These are phyloP conservation scores for Microtus ochrogaster DNA, from an alignment of 2,113 vertebrate genomes.

Conservation along the genomic window DNA sequence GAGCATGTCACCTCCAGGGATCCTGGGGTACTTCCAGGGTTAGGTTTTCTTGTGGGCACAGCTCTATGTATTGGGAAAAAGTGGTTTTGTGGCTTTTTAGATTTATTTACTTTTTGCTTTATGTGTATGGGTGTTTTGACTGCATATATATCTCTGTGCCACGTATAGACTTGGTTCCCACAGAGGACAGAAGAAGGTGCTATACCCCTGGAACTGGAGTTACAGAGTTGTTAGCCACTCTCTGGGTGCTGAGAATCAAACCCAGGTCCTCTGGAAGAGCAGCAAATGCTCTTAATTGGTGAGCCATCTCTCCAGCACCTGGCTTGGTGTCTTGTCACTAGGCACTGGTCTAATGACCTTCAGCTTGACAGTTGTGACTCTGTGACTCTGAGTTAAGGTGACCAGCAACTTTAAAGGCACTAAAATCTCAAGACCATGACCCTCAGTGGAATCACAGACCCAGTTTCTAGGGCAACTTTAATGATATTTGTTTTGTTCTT, in stretches of 20 bases:
- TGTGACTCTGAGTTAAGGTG: neutral
- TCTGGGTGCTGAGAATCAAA: neutral
- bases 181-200: neutral
- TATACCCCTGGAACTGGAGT: neutral
- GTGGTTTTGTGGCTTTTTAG: neutral
- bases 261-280: neutral
- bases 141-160: neutral
- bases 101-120: neutral
- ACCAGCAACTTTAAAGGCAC: conserved; percentile 38
- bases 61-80: neutral
- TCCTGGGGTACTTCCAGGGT: neutral
- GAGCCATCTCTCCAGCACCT: neutral
- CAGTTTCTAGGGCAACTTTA: neutral
- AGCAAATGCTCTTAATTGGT: neutral
- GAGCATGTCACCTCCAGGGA: neutral
- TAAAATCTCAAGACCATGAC: neutral
- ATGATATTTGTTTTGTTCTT: neutral
- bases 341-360: neutral
- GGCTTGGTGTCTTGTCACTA: neutral
- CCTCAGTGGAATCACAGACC: neutral
- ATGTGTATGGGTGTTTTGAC: neutral
- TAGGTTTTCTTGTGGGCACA: neutral
- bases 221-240: neutral
- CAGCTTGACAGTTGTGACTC: neutral
- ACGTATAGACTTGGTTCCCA: neutral